A percentile compares a stretch with the other conserved stretches of the same genome.
Conservation (phyloP, 35 echinoderm and acorn worm species). For the Ophioderma brevispina region DNA sequence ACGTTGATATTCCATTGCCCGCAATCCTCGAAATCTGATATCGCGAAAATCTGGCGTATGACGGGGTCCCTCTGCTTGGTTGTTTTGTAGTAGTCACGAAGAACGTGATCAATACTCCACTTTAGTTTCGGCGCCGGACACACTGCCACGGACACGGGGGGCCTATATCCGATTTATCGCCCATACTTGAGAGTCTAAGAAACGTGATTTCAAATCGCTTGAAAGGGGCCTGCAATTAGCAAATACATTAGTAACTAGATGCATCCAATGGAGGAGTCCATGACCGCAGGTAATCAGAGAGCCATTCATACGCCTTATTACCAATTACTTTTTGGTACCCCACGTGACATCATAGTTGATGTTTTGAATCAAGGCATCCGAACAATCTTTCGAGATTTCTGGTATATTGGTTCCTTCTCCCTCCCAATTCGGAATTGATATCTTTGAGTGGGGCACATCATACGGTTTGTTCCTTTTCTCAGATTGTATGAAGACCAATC, state of each 20-base stretch:
- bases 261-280: not conserved
- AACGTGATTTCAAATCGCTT: not conserved
- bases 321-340: not conserved
- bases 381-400: not conserved
- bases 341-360: not conserved
- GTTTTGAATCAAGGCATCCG: not conserved
- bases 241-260: not conserved
- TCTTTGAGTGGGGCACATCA: not conserved
- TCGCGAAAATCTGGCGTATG: not conserved
- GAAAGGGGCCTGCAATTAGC: not conserved
- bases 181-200: too few relatives aligned
- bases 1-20: conserved; percentile 81
- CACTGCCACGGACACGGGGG: not conserved
- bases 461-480: not conserved
- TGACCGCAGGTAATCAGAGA: not conserved
- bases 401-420: not conserved
- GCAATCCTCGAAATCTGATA: conserved; percentile 50
- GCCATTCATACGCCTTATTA: not conserved
- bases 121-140: not conserved
- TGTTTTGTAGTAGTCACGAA: not conserved
- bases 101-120: not conserved
- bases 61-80: not conserved
- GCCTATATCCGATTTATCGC: not conserved
- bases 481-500: not conserved
- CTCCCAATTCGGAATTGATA: not conserved